Conservation (phyloP, 2,797 vertebrate species). For the Epinephelus malabaricus region DNA sequence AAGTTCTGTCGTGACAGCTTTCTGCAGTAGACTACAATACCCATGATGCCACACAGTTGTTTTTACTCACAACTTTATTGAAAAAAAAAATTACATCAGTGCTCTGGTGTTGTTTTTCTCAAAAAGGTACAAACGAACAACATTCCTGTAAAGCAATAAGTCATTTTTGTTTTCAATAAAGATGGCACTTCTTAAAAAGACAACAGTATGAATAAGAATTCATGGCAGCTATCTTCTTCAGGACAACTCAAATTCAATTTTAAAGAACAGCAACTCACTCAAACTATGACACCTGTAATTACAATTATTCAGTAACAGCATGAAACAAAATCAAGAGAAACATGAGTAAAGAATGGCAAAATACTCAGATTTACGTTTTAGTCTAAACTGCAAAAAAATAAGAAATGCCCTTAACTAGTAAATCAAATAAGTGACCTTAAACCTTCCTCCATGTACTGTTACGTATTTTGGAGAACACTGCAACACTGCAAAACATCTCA, state of each 20-base stretch:
- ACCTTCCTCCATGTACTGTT: not conserved
- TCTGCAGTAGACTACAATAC: slow-evolving; percentile 53
- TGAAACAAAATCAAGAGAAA: not conserved
- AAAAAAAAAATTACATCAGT: not conserved
- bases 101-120: no score
- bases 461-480: not conserved
- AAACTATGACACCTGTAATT: not conserved
- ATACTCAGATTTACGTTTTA: not conserved
- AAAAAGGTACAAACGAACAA: no score
- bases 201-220: not conserved
- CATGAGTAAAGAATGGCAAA: accelerated
- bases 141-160: no score
- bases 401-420: not conserved
- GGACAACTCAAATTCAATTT: not conserved
- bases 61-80: slow-evolving; percentile 66
- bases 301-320: not conserved
- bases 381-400: not conserved
- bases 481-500: not conserved
- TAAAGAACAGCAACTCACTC: not conserved
- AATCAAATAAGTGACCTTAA: not conserved
- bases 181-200: no score
- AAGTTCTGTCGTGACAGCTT: not conserved
- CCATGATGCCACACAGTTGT: slow-evolving; percentile 17
- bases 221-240: not conserved
- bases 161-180: no score